Percentiles rank a stretch among this genome's conserved stretches.
These are phyloP conservation scores for Sesamia nonagrioides DNA, from an alignment of 1,140 invertebrate species.

Conservation along the genomic window DNA sequence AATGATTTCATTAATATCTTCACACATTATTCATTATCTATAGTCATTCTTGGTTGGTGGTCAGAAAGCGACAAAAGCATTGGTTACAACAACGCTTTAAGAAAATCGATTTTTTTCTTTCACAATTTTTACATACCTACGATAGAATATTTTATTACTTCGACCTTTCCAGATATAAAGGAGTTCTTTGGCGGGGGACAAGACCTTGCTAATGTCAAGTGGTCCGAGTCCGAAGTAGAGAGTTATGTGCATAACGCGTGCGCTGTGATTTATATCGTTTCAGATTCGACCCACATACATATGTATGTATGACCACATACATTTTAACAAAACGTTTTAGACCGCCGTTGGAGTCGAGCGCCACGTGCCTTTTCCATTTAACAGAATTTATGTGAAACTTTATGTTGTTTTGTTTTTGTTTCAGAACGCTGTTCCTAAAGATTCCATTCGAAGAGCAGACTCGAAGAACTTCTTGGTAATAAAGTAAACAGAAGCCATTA, in stretches of 20 bases:
- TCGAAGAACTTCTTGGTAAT: background rate
- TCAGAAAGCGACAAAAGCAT: too few species aligned
- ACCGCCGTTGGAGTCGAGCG: slow-evolving; percentile 60
- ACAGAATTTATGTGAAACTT: slow-evolving; percentile 59
- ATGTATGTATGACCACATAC: slow-evolving; percentile 65
- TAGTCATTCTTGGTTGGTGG: too few species aligned
- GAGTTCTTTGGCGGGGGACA: slow-evolving; percentile 63
- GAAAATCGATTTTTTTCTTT: too few species aligned
- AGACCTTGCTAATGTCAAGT: slow-evolving; percentile 79
- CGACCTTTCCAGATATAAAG: slow-evolving; percentile 20
- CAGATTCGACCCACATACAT: slow-evolving; percentile 71
- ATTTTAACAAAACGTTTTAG: slow-evolving; percentile 65
- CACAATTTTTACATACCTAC: too few species aligned
- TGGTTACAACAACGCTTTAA: too few species aligned
- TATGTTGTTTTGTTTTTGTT: slow-evolving; percentile 55
- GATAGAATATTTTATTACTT: background rate
- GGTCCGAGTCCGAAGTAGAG: slow-evolving; percentile 66
- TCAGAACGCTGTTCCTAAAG: slow-evolving; percentile 36
- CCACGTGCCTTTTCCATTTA: slow-evolving; percentile 56
- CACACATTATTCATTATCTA: too few species aligned
- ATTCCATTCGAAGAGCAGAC: background rate
- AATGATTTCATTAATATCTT: too few species aligned
- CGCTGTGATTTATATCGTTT: slow-evolving; percentile 75
- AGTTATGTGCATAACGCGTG: slow-evolving; percentile 79
- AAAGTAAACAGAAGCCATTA: background rate